Evolutionary conservation across 2,113 vertebrate species (phyloP).

Genomic region (Mus spicilegus): DNA sequence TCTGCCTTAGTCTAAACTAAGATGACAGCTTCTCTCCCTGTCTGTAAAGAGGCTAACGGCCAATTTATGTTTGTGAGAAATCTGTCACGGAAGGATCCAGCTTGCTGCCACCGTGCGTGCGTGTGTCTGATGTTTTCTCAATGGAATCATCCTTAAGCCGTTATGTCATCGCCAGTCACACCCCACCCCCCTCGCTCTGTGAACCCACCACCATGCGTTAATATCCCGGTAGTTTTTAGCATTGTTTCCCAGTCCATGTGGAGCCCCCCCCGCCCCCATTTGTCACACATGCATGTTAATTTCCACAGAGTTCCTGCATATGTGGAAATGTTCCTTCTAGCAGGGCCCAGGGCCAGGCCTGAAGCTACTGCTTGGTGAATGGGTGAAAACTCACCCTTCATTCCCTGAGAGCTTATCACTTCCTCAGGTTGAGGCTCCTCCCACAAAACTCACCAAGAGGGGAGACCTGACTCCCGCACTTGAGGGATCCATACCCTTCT

Average conservation of each 20-base stretch:
- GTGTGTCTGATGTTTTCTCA: neutral
- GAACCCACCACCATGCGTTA: neutral
- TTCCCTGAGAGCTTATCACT: rapidly evolving
- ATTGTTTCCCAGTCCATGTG: neutral
- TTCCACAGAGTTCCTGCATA: neutral
- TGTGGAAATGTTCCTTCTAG: neutral
- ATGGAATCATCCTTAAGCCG: neutral
- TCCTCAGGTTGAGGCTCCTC: neutral
- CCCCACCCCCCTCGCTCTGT: neutral
- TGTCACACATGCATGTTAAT: neutral
- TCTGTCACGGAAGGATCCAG: neutral
- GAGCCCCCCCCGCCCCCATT: neutral
- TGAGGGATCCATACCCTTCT: neutral
- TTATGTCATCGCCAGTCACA: neutral
- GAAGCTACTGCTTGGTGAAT: neutral
- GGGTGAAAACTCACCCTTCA: neutral
- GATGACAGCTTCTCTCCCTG: neutral
- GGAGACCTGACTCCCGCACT: neutral
- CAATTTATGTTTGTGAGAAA: neutral
- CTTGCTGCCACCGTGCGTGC: neutral
- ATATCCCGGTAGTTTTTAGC: neutral
- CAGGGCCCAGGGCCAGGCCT: neutral
- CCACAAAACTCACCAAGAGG: neutral
- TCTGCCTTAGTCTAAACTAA: neutral
- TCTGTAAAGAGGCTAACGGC: conserved; percentile 28